Percentiles rank a stretch among this genome's conserved stretches.
Evolutionary conservation across 2,797 vertebrate genomes (phyloP).

Genomic region (Acipenser transmontanus): DNA sequence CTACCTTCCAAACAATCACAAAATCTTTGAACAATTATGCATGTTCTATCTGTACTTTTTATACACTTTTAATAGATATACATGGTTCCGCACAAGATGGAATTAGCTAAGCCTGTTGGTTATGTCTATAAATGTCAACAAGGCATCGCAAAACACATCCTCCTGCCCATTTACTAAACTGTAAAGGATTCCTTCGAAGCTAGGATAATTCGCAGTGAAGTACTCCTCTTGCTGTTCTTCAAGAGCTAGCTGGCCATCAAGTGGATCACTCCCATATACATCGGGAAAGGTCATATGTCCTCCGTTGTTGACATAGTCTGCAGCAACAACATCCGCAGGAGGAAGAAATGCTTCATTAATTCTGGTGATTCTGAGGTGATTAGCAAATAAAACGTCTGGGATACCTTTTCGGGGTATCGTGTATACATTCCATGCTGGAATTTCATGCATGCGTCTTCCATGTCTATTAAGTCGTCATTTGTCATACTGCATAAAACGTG

Average conservation of each 20-base stretch:
- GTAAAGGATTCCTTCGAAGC: constrained; percentile 2
- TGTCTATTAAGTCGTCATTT: constrained; percentile 3
- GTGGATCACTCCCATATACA: not conserved
- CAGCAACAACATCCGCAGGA: not conserved
- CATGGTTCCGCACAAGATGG: too few species aligned
- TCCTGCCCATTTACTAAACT: not conserved
- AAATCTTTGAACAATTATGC: too few species aligned
- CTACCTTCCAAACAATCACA: too few species aligned
- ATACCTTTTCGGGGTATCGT: constrained; percentile 8
- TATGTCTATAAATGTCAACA: constrained; percentile 6
- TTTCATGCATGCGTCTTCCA: constrained; percentile 5
- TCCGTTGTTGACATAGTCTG: not conserved
- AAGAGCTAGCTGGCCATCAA: not conserved
- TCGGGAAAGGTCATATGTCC: not conserved
- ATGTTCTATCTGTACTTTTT: too few species aligned
- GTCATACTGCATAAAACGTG: constrained; percentile 5
- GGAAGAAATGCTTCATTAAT: not conserved
- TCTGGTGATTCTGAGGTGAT: not conserved
- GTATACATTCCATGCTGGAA: constrained; percentile 2
- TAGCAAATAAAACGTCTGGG: constrained; percentile 13
- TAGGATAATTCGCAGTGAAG: constrained; percentile 2
- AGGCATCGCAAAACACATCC: constrained; percentile 3
- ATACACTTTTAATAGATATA: too few species aligned
- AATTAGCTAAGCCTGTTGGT: not conserved
- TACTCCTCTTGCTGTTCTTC: not conserved